A percentile compares a stretch with the other conserved stretches of the same genome.
Evolutionary conservation across 2,888 invertebrate species (phyloP).

Genomic region (Bursaphelenchus okinawaensis): DNA sequence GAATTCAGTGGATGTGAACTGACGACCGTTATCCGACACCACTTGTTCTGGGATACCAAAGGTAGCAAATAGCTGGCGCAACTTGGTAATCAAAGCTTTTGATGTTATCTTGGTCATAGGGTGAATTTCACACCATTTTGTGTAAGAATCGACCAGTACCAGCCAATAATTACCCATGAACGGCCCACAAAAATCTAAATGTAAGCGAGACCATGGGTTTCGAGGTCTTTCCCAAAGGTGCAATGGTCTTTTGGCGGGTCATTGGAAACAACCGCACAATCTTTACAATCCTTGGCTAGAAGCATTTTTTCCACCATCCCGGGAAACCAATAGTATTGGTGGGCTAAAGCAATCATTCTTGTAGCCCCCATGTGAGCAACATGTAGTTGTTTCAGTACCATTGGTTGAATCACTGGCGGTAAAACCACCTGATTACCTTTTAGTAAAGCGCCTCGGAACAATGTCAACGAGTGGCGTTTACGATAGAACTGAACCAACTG

Average conservation of each 20-base stretch:
- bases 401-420: slow-evolving; percentile 28
- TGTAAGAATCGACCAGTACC: slow-evolving; percentile 58
- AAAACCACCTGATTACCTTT: slow-evolving; percentile 40
- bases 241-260: slow-evolving; percentile 17
- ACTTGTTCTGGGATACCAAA: slow-evolving; percentile 27
- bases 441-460: slow-evolving; percentile 38
- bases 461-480: slow-evolving; percentile 30
- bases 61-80: slow-evolving; percentile 20
- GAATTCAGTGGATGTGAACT: slow-evolving; percentile 27
- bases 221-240: slow-evolving; percentile 25
- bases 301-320: slow-evolving; percentile 28
- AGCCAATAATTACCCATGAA: slow-evolving; percentile 46
- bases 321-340: slow-evolving; percentile 47
- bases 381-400: slow-evolving; percentile 41
- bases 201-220: slow-evolving; percentile 56
- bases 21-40: slow-evolving; percentile 35
- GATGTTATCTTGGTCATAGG: slow-evolving; percentile 13
- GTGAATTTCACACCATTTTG: slow-evolving; percentile 60
- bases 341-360: slow-evolving; percentile 39
- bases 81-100: slow-evolving; percentile 4
- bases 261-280: slow-evolving; percentile 28
- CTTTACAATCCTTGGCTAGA: slow-evolving; percentile 25
- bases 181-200: slow-evolving; percentile 60
- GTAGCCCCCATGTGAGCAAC: slow-evolving; percentile 42
- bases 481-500: too few species aligned